Evolutionary conservation across 1,140 invertebrate genomes (phyloP), one percentile per base, ranked within the genome.

Genomic region (Solenopsis invicta): DNA sequence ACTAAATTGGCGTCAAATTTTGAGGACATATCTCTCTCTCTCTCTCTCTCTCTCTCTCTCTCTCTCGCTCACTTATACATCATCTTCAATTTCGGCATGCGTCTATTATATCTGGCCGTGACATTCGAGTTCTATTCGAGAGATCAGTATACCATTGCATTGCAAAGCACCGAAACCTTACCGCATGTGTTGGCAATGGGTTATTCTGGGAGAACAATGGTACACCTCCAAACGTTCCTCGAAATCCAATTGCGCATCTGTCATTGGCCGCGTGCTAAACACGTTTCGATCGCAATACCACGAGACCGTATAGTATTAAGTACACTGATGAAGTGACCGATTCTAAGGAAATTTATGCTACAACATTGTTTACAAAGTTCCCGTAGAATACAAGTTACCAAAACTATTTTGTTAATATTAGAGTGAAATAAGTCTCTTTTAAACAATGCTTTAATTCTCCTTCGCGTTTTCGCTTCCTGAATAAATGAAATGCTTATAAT

Each of bases 171-270:
- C 41, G 13, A 82, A 74, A 82, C 41, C 54, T 82, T 74, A 61
- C 52, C 67, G 54, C 24, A 37, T 48, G 24, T 74, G 41, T 74
- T 54, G 37, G 24, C 67, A 45, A 50, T 74, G 41, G 64, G n/a
- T 82, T 80, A 41, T 66, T 34, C 9, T 16, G 50, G 21, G 52
- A 61, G 67, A 82, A 74, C 80, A 82, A 82, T 82, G 16, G 78
- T 24, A 74, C 66, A 54, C 52, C 37, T 45, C 37, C 52, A 74
- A 82, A 82, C 80, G 54, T 74, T 45, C 66, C 66, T 72, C 80
- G 54, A 82, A 82, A 82, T 82, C 67, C 80, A 82, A 74, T 82
- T 61, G 52, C 34, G 41, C 67, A 72, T 54, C 67, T 82, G 67
- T 61, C 80, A 82, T 74, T 48, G 52, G 41, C 54, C 69, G 13